phyloP scores from a whole-genome alignment of 2,888 invertebrate species.

The Ferdinandea cuprea region DNA sequence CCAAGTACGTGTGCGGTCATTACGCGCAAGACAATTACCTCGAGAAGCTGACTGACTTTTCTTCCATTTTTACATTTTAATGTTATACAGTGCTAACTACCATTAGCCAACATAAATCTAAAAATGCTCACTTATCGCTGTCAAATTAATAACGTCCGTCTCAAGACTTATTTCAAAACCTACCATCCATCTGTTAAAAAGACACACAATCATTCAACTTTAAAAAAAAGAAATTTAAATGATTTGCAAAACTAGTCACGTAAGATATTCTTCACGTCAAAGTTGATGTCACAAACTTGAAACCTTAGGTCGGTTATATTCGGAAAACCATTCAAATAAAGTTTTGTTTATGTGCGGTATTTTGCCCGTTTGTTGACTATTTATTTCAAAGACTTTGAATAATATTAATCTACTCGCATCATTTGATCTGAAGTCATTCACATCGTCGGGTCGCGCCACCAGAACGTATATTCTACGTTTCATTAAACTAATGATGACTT shows the following conservation, averaged over 20 bases:
- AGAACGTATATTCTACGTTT: neutral
- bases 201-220: neutral
- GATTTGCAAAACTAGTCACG: neutral
- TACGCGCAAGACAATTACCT: too few species aligned
- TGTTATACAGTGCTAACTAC: too few species aligned
- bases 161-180: neutral
- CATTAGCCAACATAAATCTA: too few species aligned
- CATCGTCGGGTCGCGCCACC: neutral
- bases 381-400: neutral
- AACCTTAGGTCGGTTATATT: neutral
- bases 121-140: too few species aligned
- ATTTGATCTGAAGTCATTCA: slow-evolving; percentile 4
- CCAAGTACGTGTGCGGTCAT: too few species aligned
- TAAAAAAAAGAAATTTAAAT: neutral
- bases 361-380: neutral
- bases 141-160: too few species aligned
- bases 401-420: neutral
- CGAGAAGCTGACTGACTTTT: too few species aligned
- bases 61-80: too few species aligned
- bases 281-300: slow-evolving; percentile 8
- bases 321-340: neutral
- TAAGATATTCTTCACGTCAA: neutral
- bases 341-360: neutral
- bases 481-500: neutral
- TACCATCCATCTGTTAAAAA: neutral